Evolutionary conservation across 2,888 invertebrate genomes (phyloP), one percentile per base, ranked within the genome.

Genomic region (Merodon equestris): DNA sequence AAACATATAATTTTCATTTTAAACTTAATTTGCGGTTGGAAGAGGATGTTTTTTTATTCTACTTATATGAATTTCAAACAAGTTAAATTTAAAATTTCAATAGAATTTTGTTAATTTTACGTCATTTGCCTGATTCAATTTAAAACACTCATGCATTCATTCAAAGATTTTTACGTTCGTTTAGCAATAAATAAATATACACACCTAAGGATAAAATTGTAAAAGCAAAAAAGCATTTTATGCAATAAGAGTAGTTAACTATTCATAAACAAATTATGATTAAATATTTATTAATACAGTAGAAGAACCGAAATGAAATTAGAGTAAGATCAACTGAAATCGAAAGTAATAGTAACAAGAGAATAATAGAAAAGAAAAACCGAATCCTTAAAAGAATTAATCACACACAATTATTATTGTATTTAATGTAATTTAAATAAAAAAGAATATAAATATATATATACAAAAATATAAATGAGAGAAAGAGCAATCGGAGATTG

Each of bases 201-300:
- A 27, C 27, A 36, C 13, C 34, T 17, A 36, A 15, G 51, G n/a
- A 27, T 9, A 17, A 27, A 63, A 38, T 19, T 13, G n/a, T n/a
- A n/a, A 54, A 50, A 72, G 58, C 42, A 53, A 71, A 56, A 42
- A 42, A 57, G 70, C 56, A 66, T 71, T 64, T 64, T 50, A 68
- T 51, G 57, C 68, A 73, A 77, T 66, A 66, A 61, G 19, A 73
- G 68, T 66, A 66, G 63, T 60, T 71, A 66, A 66, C 40, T 64
- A 75, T 66, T 54, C 44, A 72, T 58, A 72, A 75, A 67, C 63
- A 67, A 48, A n/a, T n/a, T n/a, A n/a, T n/a, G n/a, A n/a, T n/a
- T n/a, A n/a, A 40, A 48, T 47, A 38, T 14, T 7, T 56, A 44
- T 18, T 15, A 66, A 40, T 5, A 18, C 9, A 68, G 27, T 54